A percentile compares a stretch with the other conserved stretches of the same genome.
These are phyloP conservation scores for Psilopsiagon aurifrons DNA, from an alignment of 2,113 vertebrate genomes.

Conservation along the genomic window DNA sequence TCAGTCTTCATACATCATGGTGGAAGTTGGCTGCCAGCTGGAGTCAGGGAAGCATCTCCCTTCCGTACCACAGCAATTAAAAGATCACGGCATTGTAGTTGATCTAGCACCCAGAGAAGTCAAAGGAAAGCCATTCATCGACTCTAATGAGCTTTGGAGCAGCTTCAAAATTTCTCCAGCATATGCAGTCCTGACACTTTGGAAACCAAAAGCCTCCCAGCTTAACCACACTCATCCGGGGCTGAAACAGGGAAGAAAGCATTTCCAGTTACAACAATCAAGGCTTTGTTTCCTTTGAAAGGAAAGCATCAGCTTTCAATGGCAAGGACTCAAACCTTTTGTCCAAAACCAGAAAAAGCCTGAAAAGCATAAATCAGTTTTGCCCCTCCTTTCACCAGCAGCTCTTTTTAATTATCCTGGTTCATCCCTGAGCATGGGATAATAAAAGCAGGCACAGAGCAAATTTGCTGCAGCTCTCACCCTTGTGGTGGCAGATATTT, in stretches of 20 bases:
- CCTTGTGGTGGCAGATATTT: not conserved
- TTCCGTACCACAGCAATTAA: slow-evolving; percentile 36
- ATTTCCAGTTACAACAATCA: not conserved
- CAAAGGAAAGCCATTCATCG: slow-evolving; percentile 20
- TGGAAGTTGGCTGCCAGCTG: slow-evolving; percentile 5
- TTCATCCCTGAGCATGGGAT: not conserved
- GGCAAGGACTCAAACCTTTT: not conserved
- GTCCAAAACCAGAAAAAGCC: not conserved
- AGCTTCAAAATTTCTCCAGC: slow-evolving; percentile 5
- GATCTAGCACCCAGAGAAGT: not conserved
- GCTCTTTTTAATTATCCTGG: not conserved
- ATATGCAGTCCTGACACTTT: not conserved
- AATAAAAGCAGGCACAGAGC: not conserved
- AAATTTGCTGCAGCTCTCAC: not conserved
- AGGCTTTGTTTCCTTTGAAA: not conserved
- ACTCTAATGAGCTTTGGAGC: slow-evolving; percentile 11
- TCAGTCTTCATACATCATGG: not conserved
- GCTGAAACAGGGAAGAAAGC: not conserved
- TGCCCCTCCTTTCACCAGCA: not conserved
- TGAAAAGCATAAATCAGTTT: not conserved
- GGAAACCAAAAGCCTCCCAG: not conserved
- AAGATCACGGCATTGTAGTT: slow-evolving; percentile 25
- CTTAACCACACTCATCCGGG: not conserved
- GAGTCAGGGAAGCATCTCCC: not conserved
- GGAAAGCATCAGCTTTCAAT: not conserved